Conservation (phyloP, 2,797 vertebrate genomes). For the Cossypha niveicapilla region DNA sequence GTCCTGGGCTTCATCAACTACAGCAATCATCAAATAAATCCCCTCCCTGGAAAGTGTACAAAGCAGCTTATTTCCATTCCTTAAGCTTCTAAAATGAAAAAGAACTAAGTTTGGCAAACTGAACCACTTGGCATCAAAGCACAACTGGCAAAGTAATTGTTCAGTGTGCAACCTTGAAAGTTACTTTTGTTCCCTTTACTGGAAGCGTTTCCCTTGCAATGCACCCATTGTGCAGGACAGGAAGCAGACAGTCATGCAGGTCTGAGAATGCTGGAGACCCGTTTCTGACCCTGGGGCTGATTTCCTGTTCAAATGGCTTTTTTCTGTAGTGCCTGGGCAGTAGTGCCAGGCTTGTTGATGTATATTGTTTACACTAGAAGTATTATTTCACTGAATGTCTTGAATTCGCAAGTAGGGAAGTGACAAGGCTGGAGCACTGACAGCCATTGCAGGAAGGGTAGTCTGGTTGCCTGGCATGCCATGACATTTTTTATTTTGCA, state of each 20-base stretch:
- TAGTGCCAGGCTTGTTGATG: slow-evolving; percentile 34
- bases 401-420: slow-evolving; percentile 33
- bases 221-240: slow-evolving; percentile 53
- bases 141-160: slow-evolving; percentile 51
- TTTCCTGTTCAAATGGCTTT: slow-evolving; percentile 28
- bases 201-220: slow-evolving; percentile 43
- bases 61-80: slow-evolving; percentile 59
- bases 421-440: slow-evolving; percentile 33
- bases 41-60: slow-evolving; percentile 44
- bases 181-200: slow-evolving; percentile 58
- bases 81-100: slow-evolving; percentile 53
- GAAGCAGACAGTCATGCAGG: slow-evolving; percentile 53
- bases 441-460: slow-evolving; percentile 10
- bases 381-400: slow-evolving; percentile 45
- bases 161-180: slow-evolving; percentile 55
- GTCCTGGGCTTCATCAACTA: slow-evolving; percentile 3
- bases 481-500: slow-evolving; percentile 53
- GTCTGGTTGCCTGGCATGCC: slow-evolving; percentile 32
- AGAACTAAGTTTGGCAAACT: slow-evolving; percentile 48
- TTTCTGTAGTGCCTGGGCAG: slow-evolving; percentile 5
- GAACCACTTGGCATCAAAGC: slow-evolving; percentile 46
- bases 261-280: slow-evolving; percentile 46
- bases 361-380: slow-evolving; percentile 50
- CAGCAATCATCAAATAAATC: slow-evolving; percentile 33
- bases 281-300: slow-evolving; percentile 38